A percentile compares a stretch with the other conserved stretches of the same genome.
Conservation (phyloP, 2,888 invertebrate species). For the Allacma fusca region DNA sequence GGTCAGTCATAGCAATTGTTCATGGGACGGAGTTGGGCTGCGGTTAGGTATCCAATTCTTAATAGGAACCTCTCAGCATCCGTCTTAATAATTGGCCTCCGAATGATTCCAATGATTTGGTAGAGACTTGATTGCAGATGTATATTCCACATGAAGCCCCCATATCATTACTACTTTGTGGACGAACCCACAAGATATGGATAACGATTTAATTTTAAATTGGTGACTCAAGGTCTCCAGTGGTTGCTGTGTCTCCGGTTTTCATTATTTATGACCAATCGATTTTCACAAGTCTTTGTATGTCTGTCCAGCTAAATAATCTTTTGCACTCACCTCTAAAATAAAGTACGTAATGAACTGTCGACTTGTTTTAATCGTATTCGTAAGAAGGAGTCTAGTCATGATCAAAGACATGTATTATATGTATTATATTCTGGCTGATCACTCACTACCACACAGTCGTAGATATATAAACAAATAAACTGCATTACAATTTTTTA, state of each 20-base stretch:
- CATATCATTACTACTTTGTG: neutral
- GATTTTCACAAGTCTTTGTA: constrained; percentile 24
- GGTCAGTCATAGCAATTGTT: neutral
- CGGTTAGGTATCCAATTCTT: too few species aligned
- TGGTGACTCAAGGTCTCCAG: constrained; percentile 34
- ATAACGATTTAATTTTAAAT: constrained; percentile 27
- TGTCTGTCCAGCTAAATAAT: constrained; percentile 10
- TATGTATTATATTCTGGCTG: neutral
- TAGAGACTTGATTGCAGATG: too few species aligned
- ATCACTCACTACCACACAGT: neutral
- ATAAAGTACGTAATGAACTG: constrained; percentile 27
- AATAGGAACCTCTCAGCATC: too few species aligned
- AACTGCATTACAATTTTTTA: too few species aligned
- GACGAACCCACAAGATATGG: constrained; percentile 6
- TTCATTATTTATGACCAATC: constrained; percentile 33
- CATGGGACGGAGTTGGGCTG: too few species aligned
- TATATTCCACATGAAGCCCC: too few species aligned
- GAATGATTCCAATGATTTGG: too few species aligned
- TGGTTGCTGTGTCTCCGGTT: constrained; percentile 31
- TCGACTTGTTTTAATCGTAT: constrained; percentile 9
- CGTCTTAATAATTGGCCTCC: too few species aligned
- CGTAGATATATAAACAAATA: too few species aligned
- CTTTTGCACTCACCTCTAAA: neutral
- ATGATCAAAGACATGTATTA: neutral
- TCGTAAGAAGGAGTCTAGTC: constrained; percentile 1